These are phyloP conservation scores for Megamerina dolium DNA, from an alignment of 2,888 invertebrate genomes.

Conservation along the genomic window DNA sequence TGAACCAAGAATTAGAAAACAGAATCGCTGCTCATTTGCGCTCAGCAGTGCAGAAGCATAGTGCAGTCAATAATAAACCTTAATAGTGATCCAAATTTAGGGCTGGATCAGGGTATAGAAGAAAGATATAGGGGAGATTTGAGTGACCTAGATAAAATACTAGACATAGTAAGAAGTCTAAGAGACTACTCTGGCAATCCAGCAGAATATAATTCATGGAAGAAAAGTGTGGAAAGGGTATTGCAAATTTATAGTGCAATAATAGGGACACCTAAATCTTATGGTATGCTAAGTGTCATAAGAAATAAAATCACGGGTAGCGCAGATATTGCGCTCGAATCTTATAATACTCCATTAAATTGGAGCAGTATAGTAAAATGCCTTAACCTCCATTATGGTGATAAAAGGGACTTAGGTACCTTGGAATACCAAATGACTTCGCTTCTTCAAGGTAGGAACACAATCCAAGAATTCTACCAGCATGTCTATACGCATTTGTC, in stretches of 20 bases:
- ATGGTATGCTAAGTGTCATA: constrained; percentile 8
- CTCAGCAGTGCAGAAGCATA: too few relatives aligned
- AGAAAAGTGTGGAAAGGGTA: constrained; percentile 7
- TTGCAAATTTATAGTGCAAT: constrained; percentile 8
- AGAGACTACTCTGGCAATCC: constrained; percentile 9
- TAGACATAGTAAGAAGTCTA: constrained; percentile 7
- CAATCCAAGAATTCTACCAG: constrained; percentile 22
- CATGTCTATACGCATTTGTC: constrained; percentile 20
- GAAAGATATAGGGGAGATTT: constrained; percentile 1
- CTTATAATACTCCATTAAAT: constrained; percentile 11
- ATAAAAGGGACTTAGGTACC: constrained; percentile 11
- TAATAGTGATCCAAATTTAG: too few relatives aligned
- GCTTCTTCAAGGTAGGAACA: constrained; percentile 13
- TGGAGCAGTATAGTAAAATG: constrained; percentile 8
- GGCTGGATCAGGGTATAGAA: constrained; percentile 6
- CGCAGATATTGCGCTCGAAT: constrained; percentile 10
- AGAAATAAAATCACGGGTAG: constrained; percentile 11
- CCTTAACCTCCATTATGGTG: constrained; percentile 7
- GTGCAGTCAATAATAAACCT: too few relatives aligned
- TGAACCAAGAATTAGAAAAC: too few relatives aligned
- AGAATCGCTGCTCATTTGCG: too few relatives aligned
- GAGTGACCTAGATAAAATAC: constrained; percentile 8
- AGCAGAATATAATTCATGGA: too few relatives aligned
- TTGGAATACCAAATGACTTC: constrained; percentile 16
- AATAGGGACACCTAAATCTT: constrained; percentile 10